Evolutionary conservation across 2,797 vertebrate genomes (phyloP), one percentile per base, ranked within the genome.

Genomic region (Lacerta bilineata): DNA sequence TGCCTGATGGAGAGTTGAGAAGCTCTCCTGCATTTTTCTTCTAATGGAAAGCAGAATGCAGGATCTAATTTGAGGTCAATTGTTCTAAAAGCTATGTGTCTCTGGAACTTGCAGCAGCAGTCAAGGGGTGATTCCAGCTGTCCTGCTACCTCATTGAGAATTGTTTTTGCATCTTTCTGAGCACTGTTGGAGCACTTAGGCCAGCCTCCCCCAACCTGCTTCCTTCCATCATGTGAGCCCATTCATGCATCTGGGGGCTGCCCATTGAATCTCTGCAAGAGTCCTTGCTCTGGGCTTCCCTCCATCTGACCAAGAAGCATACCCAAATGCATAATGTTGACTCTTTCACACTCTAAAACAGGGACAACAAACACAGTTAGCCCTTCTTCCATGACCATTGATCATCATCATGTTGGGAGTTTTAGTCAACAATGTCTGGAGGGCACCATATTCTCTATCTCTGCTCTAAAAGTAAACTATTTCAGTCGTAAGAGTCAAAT

Each of bases 31-130:
- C 15, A 5, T 25, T 86, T 84, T 74, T 17, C 23, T 43, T 17
- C 68, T 78, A 59, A 18, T 2, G 23, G 74, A 41, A 20, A 78
- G 23, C 59, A 81, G 93, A 80, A 88, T 85, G 76, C 27, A 88
- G 68, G 41, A 81, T 87, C 88, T 84, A 4, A 87, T 83, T 76
- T 76, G 93, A 86, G 33, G 27, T 36, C 27, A 88, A 79, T 74
- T 50, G 78, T 86, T 91, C 86, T 85, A 76, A 66, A 46, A 84
- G 88, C 68, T 39, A 87, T 66, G 64, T 79, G 41, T 29, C 61
- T 29, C 90, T 72, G 50, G 71, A 76, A 66, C 13, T 43, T 78
- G 20, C 33, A 59, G 23, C 88, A 55, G 20, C 9, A 20, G 74
- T 88, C 46, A 0, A 7, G 86, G 85, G 83, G 71, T 85, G 91